These are phyloP conservation scores for Plestiodon gilberti DNA, from an alignment of 2,113 vertebrate genomes.

Conservation along the genomic window DNA sequence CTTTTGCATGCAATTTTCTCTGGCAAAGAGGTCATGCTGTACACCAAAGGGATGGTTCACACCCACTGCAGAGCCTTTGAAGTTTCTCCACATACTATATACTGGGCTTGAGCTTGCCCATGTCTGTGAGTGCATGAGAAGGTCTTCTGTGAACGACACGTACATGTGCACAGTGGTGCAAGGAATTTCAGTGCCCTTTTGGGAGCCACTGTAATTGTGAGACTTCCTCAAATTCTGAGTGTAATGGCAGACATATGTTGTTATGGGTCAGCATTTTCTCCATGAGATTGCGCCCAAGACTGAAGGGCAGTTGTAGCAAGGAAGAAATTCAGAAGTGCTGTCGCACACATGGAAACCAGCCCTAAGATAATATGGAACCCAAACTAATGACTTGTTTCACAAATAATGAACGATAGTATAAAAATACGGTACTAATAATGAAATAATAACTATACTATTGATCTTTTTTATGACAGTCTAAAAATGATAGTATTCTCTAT, in stretches of 20 bases:
- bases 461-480: background rate
- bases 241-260: background rate
- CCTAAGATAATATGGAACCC: background rate
- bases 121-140: background rate
- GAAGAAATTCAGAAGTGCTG: background rate
- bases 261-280: background rate
- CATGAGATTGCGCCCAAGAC: background rate
- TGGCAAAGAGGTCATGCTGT: background rate
- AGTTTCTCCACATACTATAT: background rate
- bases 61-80: background rate
- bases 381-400: background rate
- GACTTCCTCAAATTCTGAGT: background rate
- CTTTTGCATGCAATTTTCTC: accelerated
- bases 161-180: background rate
- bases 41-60: accelerated
- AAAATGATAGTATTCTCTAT: background rate
- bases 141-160: background rate
- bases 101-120: background rate
- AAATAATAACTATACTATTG: background rate
- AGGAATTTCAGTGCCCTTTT: background rate
- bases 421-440: too few species aligned
- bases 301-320: background rate
- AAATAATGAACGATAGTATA: background rate
- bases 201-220: background rate
- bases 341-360: background rate